Evolutionary conservation across 2,797 vertebrate genomes (phyloP).

Genomic region (Platalea minor): DNA sequence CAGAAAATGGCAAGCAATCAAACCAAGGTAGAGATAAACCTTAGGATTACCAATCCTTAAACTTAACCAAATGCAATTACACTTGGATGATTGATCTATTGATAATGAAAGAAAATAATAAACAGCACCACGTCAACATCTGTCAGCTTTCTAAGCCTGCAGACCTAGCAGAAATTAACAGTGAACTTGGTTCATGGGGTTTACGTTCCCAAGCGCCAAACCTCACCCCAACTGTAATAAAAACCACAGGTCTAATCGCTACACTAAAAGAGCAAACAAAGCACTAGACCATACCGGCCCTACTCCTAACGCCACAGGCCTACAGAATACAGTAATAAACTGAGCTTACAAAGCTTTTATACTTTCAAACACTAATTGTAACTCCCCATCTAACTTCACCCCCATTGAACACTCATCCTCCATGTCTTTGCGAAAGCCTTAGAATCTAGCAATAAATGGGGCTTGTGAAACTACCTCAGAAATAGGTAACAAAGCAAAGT

Average conservation of each 20-base stretch:
- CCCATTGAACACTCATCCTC: not conserved
- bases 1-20: not conserved
- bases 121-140: not conserved
- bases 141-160: not conserved
- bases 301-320: not conserved
- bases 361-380: not conserved
- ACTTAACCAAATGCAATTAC: not conserved
- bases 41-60: not conserved
- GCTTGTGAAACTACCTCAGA: not conserved
- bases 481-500: not conserved
- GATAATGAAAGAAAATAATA: not conserved
- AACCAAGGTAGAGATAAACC: not conserved
- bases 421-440: not conserved
- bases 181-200: not conserved
- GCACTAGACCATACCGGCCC: not conserved
- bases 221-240: not conserved
- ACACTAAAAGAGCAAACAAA: not conserved
- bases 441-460: not conserved
- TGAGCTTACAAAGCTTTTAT: not conserved
- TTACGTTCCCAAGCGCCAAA: not conserved
- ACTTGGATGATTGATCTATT: fast-evolving
- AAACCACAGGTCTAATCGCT: not conserved
- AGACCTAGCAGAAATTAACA: not conserved
- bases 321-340: not conserved
- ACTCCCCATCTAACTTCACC: not conserved